phyloP scores from a whole-genome alignment of 2,113 vertebrate genomes.

The Sitta europaea region DNA sequence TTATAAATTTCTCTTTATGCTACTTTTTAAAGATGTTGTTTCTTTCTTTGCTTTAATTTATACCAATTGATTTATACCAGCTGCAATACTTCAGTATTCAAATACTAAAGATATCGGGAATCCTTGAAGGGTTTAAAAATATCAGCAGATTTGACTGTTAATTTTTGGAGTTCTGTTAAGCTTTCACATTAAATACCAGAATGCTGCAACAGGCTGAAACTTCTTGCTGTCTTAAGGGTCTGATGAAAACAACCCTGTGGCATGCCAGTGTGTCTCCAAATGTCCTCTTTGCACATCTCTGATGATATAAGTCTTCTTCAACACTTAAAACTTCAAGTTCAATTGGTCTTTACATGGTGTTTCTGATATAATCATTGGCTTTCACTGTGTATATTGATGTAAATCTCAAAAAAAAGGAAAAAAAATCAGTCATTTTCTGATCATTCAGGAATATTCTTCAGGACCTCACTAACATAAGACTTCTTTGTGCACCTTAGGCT shows the following conservation, averaged over 20 bases:
- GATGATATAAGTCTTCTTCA: background rate
- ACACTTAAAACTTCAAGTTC: background rate
- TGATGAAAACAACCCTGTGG: background rate
- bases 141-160: background rate
- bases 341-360: background rate
- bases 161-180: background rate
- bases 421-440: background rate
- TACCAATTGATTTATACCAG: background rate
- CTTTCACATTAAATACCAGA: background rate
- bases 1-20: background rate
- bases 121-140: background rate
- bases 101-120: background rate
- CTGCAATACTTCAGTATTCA: background rate
- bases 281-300: background rate
- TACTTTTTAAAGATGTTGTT: background rate
- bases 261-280: background rate
- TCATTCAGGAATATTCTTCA: background rate
- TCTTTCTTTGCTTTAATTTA: background rate
- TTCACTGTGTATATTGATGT: background rate
- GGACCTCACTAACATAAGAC: background rate
- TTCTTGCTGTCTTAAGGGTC: background rate
- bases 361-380: background rate
- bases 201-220: background rate
- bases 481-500: background rate
- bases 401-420: background rate